Base-by-base conservation (phyloP, 1,140 invertebrate genomes). In the Drosophila pruinosa region DNA sequence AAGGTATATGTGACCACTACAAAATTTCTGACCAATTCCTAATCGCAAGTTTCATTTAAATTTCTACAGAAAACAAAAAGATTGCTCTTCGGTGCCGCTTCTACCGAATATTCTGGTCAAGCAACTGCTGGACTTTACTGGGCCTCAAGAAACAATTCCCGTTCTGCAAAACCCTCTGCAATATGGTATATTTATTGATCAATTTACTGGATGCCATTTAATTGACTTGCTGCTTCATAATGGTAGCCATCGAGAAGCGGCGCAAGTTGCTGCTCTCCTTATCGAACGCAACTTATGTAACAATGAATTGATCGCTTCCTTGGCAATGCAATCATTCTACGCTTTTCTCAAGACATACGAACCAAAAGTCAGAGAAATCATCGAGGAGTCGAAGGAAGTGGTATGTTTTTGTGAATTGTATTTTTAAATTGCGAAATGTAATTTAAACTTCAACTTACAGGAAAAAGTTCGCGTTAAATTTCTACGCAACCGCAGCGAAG, bases 181-280 rank as follows among this genome's bases (percentile, higher is more conserved):
- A 81, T 99, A 96, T 92, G 98, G 98, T 1, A 91, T 99, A 24
- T 98, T 99, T 89, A 93, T 97, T 10, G 97, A 99, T 92, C 91
- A 94, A 57, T 95, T 95, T 77, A 92, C 93, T 36, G 94, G 94
- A 38, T 97, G 97, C 92, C 92, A 98, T 10, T 91, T 98, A n/a
- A 93, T 99, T 92, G 95, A 98, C 80, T 92, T 93, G 26, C 95
- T 97, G 73, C 91, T 98, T 14, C 94, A 95, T 79, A 91, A 92
- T 3, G 91, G 95, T 50, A 93, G 97, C 86, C 95, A 92, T 90
- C 90, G 91, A 78, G 94, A 94, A 69, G 97, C 97, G 1, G 81
- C 82, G 1, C 69, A 85, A 57, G 24, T 78, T 6, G 95, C 96
- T 0, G 94, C 94, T 90, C 92, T 98, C 14, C 96, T 96, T 5